These are phyloP conservation scores for Sebastes vulpes DNA, from an alignment of 2,797 vertebrate genomes.

Conservation along the genomic window DNA sequence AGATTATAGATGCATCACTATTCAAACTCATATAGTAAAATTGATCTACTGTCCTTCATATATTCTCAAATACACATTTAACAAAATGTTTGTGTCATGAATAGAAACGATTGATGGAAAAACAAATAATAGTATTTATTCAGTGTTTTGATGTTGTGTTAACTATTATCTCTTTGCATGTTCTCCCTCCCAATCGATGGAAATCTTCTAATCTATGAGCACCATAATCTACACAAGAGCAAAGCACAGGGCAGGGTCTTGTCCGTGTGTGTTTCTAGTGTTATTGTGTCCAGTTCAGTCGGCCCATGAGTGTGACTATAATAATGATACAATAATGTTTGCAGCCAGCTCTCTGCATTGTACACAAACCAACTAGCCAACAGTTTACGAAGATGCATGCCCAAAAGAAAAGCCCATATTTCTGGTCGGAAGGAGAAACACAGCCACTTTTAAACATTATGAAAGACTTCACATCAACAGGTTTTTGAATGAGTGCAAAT, in stretches of 20 bases:
- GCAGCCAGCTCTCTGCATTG: neutral
- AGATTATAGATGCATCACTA: neutral
- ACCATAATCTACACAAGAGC: neutral
- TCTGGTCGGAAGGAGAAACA: no score
- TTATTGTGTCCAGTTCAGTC: neutral
- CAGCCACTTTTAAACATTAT: no score
- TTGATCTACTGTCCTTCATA: neutral
- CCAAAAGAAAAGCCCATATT: no score
- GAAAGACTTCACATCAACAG: no score
- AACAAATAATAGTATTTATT: neutral
- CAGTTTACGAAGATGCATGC: rapidly evolving
- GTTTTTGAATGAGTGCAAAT: no score
- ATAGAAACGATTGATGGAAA: neutral
- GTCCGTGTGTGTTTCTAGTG: neutral
- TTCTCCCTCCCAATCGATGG: neutral
- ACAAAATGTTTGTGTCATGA: neutral
- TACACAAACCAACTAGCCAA: no score
- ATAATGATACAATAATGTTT: neutral
- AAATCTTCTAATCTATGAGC: neutral
- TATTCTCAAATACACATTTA: neutral
- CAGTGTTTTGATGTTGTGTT: neutral
- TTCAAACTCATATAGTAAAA: neutral
- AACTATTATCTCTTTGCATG: neutral
- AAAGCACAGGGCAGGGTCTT: neutral
- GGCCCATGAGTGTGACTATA: slow-evolving; percentile 1